phyloP scores from a whole-genome alignment of 2,888 invertebrate genomes.

The Nomada ferruginata region DNA sequence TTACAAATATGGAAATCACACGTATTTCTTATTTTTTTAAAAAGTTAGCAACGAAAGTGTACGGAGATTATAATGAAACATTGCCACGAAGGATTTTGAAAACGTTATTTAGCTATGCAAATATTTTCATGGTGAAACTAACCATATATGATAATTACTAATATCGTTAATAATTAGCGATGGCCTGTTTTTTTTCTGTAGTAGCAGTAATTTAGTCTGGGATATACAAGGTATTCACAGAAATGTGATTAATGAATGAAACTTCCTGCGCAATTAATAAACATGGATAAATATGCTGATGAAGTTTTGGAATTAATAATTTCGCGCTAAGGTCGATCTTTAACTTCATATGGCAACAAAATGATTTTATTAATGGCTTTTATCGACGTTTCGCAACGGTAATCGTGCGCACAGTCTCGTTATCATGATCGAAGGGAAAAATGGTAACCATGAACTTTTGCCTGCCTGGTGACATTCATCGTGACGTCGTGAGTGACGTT shows the following conservation, averaged over 20 bases:
- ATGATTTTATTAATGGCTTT: constrained; percentile 17
- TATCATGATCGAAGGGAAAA: constrained; percentile 65
- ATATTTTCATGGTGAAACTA: too few relatives aligned
- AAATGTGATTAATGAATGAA: constrained; percentile 11
- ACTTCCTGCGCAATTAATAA: constrained; percentile 32
- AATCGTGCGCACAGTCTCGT: constrained; percentile 21
- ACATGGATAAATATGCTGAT: constrained; percentile 25
- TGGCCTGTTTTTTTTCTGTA: not conserved
- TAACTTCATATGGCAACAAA: not conserved
- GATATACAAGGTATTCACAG: not conserved
- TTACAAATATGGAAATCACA: too few relatives aligned
- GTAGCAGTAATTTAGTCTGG: not conserved
- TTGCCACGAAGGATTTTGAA: too few relatives aligned
- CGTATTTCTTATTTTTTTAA: too few relatives aligned
- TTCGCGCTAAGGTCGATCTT: constrained; percentile 1
- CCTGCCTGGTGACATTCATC: constrained; percentile 58
- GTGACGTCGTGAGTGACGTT: constrained; percentile 43
- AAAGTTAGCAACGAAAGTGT: too few relatives aligned
- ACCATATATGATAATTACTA: too few relatives aligned
- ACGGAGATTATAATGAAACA: too few relatives aligned
- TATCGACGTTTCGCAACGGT: constrained; percentile 50
- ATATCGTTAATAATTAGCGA: not conserved
- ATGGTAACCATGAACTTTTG: constrained; percentile 65
- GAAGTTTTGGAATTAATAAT: constrained; percentile 28
- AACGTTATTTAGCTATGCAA: too few relatives aligned